These are phyloP conservation scores for Drosophila athabasca DNA, from an alignment of 1,140 invertebrate genomes.

Conservation along the genomic window DNA sequence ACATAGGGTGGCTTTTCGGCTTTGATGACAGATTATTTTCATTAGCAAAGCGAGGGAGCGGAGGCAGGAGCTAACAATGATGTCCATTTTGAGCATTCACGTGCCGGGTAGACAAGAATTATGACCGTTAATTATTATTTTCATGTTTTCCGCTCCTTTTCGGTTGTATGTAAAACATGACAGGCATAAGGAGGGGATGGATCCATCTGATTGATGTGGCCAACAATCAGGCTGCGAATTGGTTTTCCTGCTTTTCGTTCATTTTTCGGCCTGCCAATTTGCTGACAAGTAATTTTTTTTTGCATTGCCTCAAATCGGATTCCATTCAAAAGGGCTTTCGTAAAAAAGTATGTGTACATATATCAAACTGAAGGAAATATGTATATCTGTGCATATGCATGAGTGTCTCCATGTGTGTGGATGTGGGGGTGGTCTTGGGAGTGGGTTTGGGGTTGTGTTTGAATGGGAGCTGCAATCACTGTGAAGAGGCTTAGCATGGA, in stretches of 20 bases:
- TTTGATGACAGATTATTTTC: conserved; percentile 83
- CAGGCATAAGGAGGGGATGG: conserved; percentile 10
- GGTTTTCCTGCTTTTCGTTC: conserved; percentile 16
- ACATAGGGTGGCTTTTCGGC: conserved; percentile 39
- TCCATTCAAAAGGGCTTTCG: conserved; percentile 61
- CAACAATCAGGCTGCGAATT: conserved; percentile 44
- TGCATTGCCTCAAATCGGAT: conserved; percentile 66
- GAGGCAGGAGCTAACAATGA: not conserved
- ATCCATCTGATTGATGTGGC: conserved; percentile 54
- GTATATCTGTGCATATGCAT: conserved; percentile 68
- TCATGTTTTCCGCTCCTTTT: conserved; percentile 45
- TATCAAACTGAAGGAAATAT: conserved; percentile 36
- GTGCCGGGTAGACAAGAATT: conserved; percentile 33
- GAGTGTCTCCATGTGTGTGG: conserved; percentile 41
- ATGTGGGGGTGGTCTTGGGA: conserved; percentile 10
- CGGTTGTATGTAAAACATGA: conserved; percentile 52
- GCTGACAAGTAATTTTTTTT: conserved; percentile 57
- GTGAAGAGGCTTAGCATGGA: conserved; percentile 75
- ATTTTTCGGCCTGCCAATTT: conserved; percentile 63
- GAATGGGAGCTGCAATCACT: conserved; percentile 55
- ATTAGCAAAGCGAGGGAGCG: conserved; percentile 51
- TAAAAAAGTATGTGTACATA: conserved; percentile 22
- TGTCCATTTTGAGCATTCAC: conserved; percentile 23
- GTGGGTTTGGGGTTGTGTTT: conserved; percentile 6
- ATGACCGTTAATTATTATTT: conserved; percentile 75